Percentiles rank a stretch among this genome's conserved stretches.
phyloP scores from a whole-genome alignment of 2,797 vertebrate species.

The Poecile montanus region DNA sequence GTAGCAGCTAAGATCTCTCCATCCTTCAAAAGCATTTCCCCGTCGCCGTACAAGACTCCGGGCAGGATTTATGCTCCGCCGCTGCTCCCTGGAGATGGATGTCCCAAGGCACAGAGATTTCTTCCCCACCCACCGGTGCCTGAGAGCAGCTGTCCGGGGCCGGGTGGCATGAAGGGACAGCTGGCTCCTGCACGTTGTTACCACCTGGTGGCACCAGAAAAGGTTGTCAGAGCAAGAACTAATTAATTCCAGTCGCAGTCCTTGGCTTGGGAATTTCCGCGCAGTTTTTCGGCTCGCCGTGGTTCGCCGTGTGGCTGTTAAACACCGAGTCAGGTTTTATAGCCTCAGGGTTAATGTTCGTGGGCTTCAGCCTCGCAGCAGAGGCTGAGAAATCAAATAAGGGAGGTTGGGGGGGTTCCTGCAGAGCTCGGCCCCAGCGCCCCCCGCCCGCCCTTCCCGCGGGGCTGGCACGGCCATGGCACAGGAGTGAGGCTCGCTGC shows the following conservation, averaged over 20 bases:
- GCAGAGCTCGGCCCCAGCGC: not conserved
- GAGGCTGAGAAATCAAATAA: not conserved
- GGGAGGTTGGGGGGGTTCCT: not conserved
- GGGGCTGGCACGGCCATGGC: accelerated
- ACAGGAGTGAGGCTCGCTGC: accelerated
- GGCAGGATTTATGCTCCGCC: not conserved
- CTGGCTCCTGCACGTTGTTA: not conserved
- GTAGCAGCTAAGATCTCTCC: not conserved
- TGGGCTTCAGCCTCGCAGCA: not conserved
- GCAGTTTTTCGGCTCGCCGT: not conserved
- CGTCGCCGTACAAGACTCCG: accelerated
- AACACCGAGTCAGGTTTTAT: not conserved
- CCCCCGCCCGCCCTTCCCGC: not conserved
- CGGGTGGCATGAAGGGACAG: not conserved
- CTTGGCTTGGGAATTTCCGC: not conserved
- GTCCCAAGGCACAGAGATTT: not conserved
- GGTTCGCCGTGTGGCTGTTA: not conserved
- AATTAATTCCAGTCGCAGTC: conserved; percentile 6
- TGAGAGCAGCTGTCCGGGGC: not conserved
- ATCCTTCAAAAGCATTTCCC: not conserved
- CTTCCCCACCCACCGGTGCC: not conserved
- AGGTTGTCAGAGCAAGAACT: not conserved
- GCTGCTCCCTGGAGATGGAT: not conserved
- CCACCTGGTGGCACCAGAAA: conserved; percentile 67
- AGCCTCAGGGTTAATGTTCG: conserved; percentile 11